These are phyloP conservation scores for Antedon mediterranea DNA, from an alignment of 53 echinoderm and acorn worm species.

Conservation along the genomic window DNA sequence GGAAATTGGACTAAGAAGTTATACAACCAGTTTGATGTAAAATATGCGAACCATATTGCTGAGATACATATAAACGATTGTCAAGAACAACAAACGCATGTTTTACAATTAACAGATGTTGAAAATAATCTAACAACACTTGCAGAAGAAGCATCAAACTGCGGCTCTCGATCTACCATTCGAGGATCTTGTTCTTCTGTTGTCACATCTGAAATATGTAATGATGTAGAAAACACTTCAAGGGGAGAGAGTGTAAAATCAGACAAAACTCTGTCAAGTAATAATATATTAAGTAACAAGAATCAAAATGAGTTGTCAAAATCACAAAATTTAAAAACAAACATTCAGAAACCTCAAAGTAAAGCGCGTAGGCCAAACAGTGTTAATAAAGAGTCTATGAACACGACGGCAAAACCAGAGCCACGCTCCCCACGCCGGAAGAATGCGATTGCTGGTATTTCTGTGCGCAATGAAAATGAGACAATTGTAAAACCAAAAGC, in stretches of 20 bases:
- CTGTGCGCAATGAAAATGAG: neutral
- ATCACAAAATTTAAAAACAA: neutral
- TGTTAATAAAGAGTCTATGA: no score
- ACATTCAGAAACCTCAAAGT: neutral
- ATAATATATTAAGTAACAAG: no score
- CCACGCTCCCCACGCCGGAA: neutral
- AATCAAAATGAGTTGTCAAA: neutral
- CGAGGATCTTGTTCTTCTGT: neutral
- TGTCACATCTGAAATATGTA: neutral
- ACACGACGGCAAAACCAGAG: no score
- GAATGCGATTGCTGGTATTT: neutral
- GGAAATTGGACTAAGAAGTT: slow-evolving; percentile 83
- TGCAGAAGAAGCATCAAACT: neutral
- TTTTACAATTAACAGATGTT: neutral
- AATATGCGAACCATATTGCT: neutral
- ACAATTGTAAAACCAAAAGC: neutral
- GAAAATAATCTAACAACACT: neutral
- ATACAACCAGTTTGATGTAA: neutral
- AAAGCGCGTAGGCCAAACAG: neutral
- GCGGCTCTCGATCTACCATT: neutral
- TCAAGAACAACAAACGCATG: neutral
- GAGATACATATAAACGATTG: neutral
- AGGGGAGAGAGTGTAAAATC: no score
- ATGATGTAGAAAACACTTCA: neutral
- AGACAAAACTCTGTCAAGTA: neutral